Percentiles rank a stretch among this genome's conserved stretches.
These are phyloP conservation scores for Rhaphigaster nebulosa DNA, from an alignment of 2,888 invertebrate genomes.

Conservation along the genomic window DNA sequence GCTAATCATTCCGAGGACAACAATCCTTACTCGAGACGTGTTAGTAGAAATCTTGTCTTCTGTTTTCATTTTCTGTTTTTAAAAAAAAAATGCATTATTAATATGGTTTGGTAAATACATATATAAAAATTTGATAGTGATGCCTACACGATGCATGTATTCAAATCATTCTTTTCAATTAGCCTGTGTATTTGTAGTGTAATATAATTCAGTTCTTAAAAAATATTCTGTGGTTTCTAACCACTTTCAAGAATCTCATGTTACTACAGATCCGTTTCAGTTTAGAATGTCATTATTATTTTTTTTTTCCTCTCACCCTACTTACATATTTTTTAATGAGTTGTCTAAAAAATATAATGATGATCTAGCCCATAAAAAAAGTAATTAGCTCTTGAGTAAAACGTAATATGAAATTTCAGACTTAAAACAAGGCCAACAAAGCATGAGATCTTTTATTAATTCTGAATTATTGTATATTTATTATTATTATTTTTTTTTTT, in stretches of 20 bases:
- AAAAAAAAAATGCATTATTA: constrained; percentile 15
- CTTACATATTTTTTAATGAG: constrained; percentile 14
- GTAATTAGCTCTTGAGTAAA: not conserved
- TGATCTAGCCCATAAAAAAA: not conserved
- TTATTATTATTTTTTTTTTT: not conserved
- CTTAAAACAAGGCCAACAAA: not conserved
- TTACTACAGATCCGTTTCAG: constrained; percentile 43
- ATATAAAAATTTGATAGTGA: not conserved
- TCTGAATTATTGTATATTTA: not conserved
- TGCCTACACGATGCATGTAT: not conserved
- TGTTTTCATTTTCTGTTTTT: constrained; percentile 72
- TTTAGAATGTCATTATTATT: not conserved
- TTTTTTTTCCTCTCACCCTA: constrained; percentile 21
- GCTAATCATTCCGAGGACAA: constrained; percentile 82
- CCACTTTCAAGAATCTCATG: constrained; percentile 37
- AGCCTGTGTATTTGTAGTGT: not conserved
- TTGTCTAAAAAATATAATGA: not conserved
- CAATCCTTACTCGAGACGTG: constrained; percentile 79
- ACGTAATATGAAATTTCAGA: constrained; percentile 13
- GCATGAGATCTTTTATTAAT: not conserved
- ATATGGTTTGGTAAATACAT: not conserved
- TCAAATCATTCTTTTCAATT: not conserved
- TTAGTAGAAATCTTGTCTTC: constrained; percentile 75
- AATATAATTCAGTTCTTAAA: constrained; percentile 27
- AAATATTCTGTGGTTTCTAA: constrained; percentile 18